Evolutionary conservation across 2,113 vertebrate genomes (phyloP).

Genomic region (Ailurus styani): DNA sequence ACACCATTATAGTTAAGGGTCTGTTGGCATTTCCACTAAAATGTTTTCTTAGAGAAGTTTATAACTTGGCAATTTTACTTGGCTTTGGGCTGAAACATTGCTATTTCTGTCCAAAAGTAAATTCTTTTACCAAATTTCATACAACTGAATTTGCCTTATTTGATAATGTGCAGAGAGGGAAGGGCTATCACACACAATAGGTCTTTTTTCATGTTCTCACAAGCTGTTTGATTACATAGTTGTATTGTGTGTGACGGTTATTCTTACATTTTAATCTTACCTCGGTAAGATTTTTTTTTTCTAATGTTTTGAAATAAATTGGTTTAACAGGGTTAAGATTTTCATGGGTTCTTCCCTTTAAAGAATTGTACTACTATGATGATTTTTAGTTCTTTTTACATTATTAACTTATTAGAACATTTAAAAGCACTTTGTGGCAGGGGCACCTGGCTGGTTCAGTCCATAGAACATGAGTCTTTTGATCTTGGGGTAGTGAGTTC

Average conservation of each 20-base stretch:
- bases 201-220: neutral
- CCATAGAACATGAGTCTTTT: neutral
- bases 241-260: neutral
- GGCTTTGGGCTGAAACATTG: constrained; percentile 79
- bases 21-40: constrained; percentile 84
- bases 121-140: constrained; percentile 81
- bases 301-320: constrained; percentile 32
- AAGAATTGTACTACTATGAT: neutral
- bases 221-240: neutral
- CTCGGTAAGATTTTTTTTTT: neutral
- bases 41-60: constrained; percentile 82
- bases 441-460: neutral
- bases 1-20: constrained; percentile 77
- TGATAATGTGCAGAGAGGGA: constrained; percentile 63
- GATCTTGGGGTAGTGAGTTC: neutral
- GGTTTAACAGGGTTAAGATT: neutral
- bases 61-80: constrained; percentile 82
- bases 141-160: constrained; percentile 76
- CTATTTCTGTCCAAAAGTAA: constrained; percentile 81
- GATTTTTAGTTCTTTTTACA: constrained; percentile 24
- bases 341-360: neutral
- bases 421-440: neutral
- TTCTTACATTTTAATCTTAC: neutral
- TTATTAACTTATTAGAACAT: constrained; percentile 5
- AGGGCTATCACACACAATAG: neutral